Base-by-base conservation (phyloP, 1,140 invertebrate genomes). In the Aphelinus atriplicis region DNA sequence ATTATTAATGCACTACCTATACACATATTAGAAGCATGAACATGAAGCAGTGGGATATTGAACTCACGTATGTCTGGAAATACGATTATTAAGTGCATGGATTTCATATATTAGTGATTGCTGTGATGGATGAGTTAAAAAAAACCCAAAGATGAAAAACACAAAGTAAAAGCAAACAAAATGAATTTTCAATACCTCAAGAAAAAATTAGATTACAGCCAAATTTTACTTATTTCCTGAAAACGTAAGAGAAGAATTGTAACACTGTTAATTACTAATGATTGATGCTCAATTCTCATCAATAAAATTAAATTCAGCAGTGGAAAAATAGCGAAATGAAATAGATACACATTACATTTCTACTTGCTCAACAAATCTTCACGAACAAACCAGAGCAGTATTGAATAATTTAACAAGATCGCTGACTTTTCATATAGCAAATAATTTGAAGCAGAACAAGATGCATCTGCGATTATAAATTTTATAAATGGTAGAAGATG, bases 121-220 rank as follows among this genome's bases (percentile, higher is more conserved):
- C 70, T 69, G 6, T 43, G 43, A 53, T 76, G 42, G 7, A 71
- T 71, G 56, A 76, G 61, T 56, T 55, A 55, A 58, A 55, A 60
- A 57, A 58, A 64, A 76, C 58, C 74, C 75, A 74, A 70, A 68
- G 58, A 61, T 64, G 78, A 66, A 78, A 75, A 75, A 83, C 73
- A 83, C 71, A 82, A 70, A 83, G 57, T 75, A 80, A 77, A 76
- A 77, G 74, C 50, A 79, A 73, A 73, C 71, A 77, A 77, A 82
- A 78, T 79, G 79, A 83, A 83, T 80, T 71, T 81, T 81, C 60
- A 81, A 77, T 85, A 85, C 83, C 83, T 85, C 73, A 76, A 81
- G 80, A 82, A 82, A 76, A 78, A 84, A 80, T 67, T 71, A 76
- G 69, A 83, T 78, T 77, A 85, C 80, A 80, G 80, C 80, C 78